Percentiles rank a stretch among this genome's conserved stretches.
phyloP scores from a whole-genome alignment of 2,797 vertebrate genomes.

The Tadarida brasiliensis region DNA sequence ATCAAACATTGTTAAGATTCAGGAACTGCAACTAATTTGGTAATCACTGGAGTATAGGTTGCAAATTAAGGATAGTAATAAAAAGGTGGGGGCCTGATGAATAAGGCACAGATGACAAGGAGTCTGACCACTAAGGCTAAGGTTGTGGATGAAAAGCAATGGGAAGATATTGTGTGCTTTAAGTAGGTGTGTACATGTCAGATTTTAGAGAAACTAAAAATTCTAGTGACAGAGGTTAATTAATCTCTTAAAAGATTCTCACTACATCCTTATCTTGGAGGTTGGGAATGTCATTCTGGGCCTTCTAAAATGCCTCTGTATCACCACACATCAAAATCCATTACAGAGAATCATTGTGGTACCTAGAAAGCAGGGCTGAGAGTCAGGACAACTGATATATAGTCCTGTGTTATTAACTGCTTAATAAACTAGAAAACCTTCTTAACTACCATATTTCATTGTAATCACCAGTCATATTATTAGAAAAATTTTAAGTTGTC shows the following conservation, averaged over 20 bases:
- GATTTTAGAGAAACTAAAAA: neutral
- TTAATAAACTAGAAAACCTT: slow-evolving; percentile 34
- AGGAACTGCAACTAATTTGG: neutral
- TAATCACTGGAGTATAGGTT: neutral
- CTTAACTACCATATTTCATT: neutral
- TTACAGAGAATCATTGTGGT: neutral
- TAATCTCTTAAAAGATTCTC: neutral
- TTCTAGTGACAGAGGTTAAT: neutral
- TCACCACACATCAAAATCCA: neutral
- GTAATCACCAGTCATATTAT: neutral
- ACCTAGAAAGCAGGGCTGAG: neutral
- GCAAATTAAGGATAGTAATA: neutral
- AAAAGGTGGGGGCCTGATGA: neutral
- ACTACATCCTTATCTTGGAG: neutral
- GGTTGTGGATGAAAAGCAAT: neutral
- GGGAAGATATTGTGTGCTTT: neutral
- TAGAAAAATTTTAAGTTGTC: slow-evolving; percentile 46
- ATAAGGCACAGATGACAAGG: neutral
- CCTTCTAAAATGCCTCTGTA: neutral
- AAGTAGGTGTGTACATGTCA: neutral
- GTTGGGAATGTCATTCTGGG: neutral
- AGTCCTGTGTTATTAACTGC: neutral
- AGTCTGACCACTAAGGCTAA: neutral
- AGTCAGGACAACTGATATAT: neutral
- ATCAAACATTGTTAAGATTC: neutral